Evolutionary conservation across 2,888 invertebrate genomes (phyloP), one percentile per base, ranked within the genome.

Genomic region (Esperia sulphurella): DNA sequence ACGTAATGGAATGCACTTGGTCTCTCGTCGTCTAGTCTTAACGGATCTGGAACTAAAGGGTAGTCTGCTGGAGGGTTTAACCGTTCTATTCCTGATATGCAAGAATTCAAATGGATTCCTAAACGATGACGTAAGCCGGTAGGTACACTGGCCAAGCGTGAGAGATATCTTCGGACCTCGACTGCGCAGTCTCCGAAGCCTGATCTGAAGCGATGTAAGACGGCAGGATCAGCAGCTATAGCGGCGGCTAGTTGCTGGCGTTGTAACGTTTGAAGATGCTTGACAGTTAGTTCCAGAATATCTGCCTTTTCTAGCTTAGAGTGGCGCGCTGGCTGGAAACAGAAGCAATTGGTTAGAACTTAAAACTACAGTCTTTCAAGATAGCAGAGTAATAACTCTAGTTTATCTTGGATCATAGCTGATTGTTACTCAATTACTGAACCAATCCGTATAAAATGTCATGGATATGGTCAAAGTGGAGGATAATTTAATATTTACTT

Each of bases 241-340:
- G 96, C 94, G 58, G 95, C 93, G 8, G 95, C 95, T 41, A 95
- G 83, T 77, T 97, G 97, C 75, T 97, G 96, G 9, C 96, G 92
- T 72, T 98, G 97, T 12, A 98, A 88, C 53, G 95, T 94, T 75
- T 97, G 96, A 44, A 98, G 90, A 76, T 98, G 97, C 74, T 96
- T 96, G 42, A 98, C 98, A 0, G 98, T 97, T 92, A 98, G 94
- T 83, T 98, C 98, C 46, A 98, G 88, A 61, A 98, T 98, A 79
- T 98, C 98, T 0, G 98, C 98, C 76, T 98, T 98, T 81, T 98
- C 98, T 67, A 98, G 90, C 78, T 98, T 98, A 5, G 97, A 96
- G 85, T 98, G 97, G 50, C 97, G 93, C 1, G 96, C 94, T 35
- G 97, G 96, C 97, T 97, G 92, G 52, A 92, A 92, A 63, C 31